Conservation (phyloP, 2,888 invertebrate species). For the Rhagonycha fulva region DNA sequence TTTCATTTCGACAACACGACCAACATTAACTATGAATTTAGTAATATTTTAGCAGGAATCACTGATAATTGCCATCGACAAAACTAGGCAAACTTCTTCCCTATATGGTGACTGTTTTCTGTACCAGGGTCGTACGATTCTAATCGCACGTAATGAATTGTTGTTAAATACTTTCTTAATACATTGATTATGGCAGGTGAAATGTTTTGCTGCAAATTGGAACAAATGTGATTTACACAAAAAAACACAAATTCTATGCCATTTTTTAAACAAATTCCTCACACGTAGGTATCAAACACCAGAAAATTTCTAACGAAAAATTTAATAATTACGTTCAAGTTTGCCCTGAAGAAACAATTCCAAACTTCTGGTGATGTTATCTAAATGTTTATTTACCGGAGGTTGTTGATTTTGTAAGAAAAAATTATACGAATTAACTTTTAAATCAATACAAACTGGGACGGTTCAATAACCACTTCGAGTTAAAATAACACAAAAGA, state of each 20-base stretch:
- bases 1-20: not conserved
- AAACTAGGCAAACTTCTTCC: conserved; percentile 53
- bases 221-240: not conserved
- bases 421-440: not conserved
- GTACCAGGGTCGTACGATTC: conserved; percentile 49
- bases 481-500: not conserved
- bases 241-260: not conserved
- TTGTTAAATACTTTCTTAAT: conserved; percentile 40
- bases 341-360: not conserved
- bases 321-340: not conserved
- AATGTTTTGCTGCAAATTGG: conserved; percentile 26
- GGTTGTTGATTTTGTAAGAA: not conserved
- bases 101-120: conserved; percentile 49
- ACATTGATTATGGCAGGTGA: conserved; percentile 39
- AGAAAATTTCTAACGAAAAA: not conserved
- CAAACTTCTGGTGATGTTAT: not conserved
- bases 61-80: conserved; percentile 42
- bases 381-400: not conserved
- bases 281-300: too few species aligned
- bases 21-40: conserved; percentile 9
- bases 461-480: not conserved
- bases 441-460: not conserved
- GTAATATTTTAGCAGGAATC: conserved; percentile 33
- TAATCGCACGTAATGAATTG: conserved; percentile 41
- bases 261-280: not conserved